Evolutionary conservation across 2,113 vertebrate species (phyloP).

Genomic region (Pseudonaja textilis): DNA sequence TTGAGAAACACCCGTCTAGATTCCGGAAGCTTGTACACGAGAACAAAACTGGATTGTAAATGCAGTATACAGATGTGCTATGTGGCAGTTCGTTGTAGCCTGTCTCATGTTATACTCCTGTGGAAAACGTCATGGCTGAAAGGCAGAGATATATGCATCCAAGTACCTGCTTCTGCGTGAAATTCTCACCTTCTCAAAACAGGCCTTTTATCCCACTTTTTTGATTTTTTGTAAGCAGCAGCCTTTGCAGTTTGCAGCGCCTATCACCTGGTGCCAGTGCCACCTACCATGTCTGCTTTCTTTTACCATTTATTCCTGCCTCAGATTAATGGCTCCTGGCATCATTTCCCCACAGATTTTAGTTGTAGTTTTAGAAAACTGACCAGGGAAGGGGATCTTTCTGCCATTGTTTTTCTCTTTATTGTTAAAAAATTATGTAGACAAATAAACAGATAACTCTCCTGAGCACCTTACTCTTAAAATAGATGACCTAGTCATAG

Average conservation of each 20-base stretch:
- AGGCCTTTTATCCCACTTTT: neutral
- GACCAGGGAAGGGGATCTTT: neutral
- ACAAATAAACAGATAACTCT: neutral
- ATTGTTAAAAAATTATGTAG: neutral
- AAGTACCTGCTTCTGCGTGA: neutral
- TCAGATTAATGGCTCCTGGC: neutral
- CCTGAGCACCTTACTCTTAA: neutral
- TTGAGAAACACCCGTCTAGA: neutral
- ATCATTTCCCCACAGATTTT: neutral
- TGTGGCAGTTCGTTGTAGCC: neutral
- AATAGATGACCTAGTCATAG: neutral
- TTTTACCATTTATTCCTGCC: neutral
- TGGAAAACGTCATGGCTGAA: too few species aligned
- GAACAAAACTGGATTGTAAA: neutral
- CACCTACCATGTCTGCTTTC: neutral
- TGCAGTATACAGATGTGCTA: neutral
- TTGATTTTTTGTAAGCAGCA: neutral
- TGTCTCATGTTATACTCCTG: neutral
- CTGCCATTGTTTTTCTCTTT: neutral
- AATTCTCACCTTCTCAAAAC: neutral
- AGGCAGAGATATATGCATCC: neutral
- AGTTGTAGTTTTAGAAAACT: neutral
- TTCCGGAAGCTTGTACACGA: neutral
- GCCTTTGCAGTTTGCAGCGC: neutral
- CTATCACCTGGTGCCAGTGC: neutral